Base-by-base conservation (phyloP, 2,797 vertebrate species). In the Remorina albescens region DNA sequence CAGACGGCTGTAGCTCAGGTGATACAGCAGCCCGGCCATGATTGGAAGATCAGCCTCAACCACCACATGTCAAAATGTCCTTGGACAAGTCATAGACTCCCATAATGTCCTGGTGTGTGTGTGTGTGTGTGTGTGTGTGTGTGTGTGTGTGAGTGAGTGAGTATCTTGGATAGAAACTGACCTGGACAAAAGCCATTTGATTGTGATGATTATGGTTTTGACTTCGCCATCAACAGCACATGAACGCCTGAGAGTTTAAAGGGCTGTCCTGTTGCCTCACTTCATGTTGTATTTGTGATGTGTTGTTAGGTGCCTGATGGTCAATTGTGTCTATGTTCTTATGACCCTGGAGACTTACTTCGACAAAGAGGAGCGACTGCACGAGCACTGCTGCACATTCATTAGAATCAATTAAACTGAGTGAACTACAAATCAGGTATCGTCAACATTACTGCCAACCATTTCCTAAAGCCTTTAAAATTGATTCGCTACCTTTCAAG, bases 401-500 rank as follows among this genome's bases (percentile, higher is more conserved):
- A 39, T 55, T 60, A 26, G 65, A 67, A 57, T 42, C n/a, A 55
- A 77, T 19, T 3, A 12, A 68, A 68, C 1, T 50, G 28, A 62
- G 64, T 58, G 54, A 39, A 63, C 25, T 2, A 41, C 49, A 74
- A 65, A 67, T 65, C 37, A 41, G 18, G 13, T 2, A 56, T 62
- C 71, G 23, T 57, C 39, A 62, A 58, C 25, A 12, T 54, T 50
- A 36, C 54, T 66, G 62, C 59, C 41, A 58, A 49, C 44, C n/a
- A 32, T 61, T 81, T 75, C 74, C 62, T 55, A 23, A 64, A 83
- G 64, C 61, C 44, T 62, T 67, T 60, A 25, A 65, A 71, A 75
- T 36, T 50, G 55, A 80, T 80, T 71, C 66, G 36, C 23, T 44
- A 15, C 39, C 67, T 57, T 76, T n/a, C 46, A 47, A 50, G 30